Base-by-base conservation (phyloP, 2,888 invertebrate genomes). In the Euproctis similis region DNA sequence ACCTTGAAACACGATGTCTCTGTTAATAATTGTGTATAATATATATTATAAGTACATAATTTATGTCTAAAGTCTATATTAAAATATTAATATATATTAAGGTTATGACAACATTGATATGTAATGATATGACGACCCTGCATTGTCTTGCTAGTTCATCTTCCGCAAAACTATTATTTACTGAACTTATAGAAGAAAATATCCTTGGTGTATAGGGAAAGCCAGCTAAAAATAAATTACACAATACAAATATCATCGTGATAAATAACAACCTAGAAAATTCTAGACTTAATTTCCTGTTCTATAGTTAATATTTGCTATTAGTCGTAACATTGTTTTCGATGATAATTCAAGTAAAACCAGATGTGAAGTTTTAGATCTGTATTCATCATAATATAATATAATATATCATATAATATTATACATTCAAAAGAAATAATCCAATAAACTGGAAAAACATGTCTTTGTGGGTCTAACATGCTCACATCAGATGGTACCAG, bases 31-130 rank as follows among this genome's bases (percentile, higher is more conserved):
- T 30, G 26, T 31, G 24, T 32, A 36, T 40, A 25, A 37, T 51
- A n/a, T 41, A 44, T 38, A 27, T 44, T 39, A 39, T 36, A 39
- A 31, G 36, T 32, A 34, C 23, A 36, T 33, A 26, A 26, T 28
- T 26, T 36, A 28, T 37, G 34, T 43, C 34, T 28, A 35, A 24
- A 8, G n/a, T 14, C 30, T 41, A 34, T 40, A 34, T 34, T 46
- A 31, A 18, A 45, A 39, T 43, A 35, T 47, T 59, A 63, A 59
- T 59, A 54, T 57, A 60, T 53, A 60, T 56, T 65, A 71, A 76
- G 75, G 72, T 67, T 57, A 53, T 41, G 53, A 48, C 63, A 74
- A 74, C 71, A 71, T 72, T 75, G 61, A 60, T 54, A 54, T 41
- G 39, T 26, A 37, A 36, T 59, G 74, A 74, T 74, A 72, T 64